Evolutionary conservation across 2,113 vertebrate species (phyloP).

Genomic region (Helogale parvula): DNA sequence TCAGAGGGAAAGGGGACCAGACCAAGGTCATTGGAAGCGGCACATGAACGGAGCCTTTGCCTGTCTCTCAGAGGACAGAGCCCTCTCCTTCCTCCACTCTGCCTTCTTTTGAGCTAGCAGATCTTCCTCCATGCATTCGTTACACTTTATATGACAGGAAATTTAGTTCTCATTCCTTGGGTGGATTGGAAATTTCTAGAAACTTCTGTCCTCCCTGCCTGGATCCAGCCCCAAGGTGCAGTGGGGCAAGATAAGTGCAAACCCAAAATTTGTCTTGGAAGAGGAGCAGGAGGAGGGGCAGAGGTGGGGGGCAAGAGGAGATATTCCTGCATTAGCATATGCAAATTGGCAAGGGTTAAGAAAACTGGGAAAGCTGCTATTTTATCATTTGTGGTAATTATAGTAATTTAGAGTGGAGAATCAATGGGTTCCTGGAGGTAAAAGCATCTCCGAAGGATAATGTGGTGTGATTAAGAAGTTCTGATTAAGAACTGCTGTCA

Average conservation of each 20-base stretch:
- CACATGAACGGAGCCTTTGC: background rate
- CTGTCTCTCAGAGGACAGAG: background rate
- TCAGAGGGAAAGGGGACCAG: background rate
- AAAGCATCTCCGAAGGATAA: slow-evolving; percentile 73
- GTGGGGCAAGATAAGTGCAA: background rate
- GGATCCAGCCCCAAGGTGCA: background rate
- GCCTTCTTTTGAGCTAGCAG: background rate
- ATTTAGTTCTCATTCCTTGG: background rate
- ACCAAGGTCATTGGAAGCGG: background rate
- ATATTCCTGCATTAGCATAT: slow-evolving; percentile 70
- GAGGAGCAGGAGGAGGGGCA: background rate
- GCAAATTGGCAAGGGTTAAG: slow-evolving; percentile 76
- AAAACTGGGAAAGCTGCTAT: slow-evolving; percentile 80
- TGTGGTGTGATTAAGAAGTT: slow-evolving; percentile 71
- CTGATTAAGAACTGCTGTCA: slow-evolving; percentile 71
- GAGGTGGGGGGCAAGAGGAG: background rate
- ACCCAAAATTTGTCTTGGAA: background rate
- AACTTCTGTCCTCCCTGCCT: background rate
- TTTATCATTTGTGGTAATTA: slow-evolving; percentile 83
- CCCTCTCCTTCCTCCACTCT: too few relatives aligned
- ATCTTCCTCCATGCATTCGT: background rate
- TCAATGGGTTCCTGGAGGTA: slow-evolving; percentile 81
- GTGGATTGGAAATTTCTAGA: background rate
- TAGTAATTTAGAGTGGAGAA: slow-evolving; percentile 78
- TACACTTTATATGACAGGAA: background rate